Evolutionary conservation across 1,140 invertebrate species (phyloP), one percentile per base, ranked within the genome.

Genomic region (Drosophila dunni): DNA sequence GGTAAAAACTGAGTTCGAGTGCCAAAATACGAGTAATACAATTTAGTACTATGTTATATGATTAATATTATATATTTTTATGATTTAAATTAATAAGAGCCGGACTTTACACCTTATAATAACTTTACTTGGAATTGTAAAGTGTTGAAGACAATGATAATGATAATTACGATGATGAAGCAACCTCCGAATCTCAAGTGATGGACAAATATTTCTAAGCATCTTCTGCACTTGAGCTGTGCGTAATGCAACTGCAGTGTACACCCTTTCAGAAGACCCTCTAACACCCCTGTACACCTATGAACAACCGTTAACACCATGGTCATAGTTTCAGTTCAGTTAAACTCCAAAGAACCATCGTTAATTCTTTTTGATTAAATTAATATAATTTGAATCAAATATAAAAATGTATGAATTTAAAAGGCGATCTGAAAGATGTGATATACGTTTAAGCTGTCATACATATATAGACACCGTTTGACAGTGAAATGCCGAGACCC

Each of bases 131-230:
- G 45, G 38, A 66, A 20, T n/a, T 40, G 13, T 57, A 33, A 57
- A 57, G 61, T 50, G 42, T 7, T 44, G 57, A 6, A 11, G 57
- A 34, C 15, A 29, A 34, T 7, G 24, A 48, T 45, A 10, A 42
- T n/a, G 10, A 51, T 6, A 20, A 29, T 33, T 4, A 29, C 20
- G 69, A 72, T 66, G 70, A 60, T 66, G 54, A 36, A 51, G 70
- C 54, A 61, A 73, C 33, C 70, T 60, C 54, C 56, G 53, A 61
- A 67, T 48, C 54, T 73, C 63, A 15, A 73, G 64, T 67, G 63
- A 67, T 73, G 40, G 70, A 73, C 64, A 73, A 73, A 73, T 73
- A 73, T 61, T 68, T 60, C 54, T 67, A 60, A 54, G 69, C 54
- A 66, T 29, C 11, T 24, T 34, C 51, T 17, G 40, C 34, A 70